Percentiles rank a stretch among this genome's conserved stretches.
phyloP scores from a whole-genome alignment of 2,797 vertebrate species.

The Coreius guichenoti region DNA sequence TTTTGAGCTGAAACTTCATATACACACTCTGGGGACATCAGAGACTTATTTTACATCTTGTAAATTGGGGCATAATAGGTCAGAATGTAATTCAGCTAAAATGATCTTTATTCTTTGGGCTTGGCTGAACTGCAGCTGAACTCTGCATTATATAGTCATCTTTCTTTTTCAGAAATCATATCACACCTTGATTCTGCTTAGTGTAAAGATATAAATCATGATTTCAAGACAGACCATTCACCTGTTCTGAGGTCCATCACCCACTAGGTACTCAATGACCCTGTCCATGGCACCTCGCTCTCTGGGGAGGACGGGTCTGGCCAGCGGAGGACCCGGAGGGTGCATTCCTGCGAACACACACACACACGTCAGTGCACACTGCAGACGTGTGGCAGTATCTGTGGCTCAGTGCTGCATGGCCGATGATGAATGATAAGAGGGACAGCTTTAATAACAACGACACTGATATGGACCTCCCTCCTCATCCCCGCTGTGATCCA shows the following conservation, averaged over 20 bases:
- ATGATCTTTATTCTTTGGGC: background rate
- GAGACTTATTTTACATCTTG: too few relatives aligned
- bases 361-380: conserved; percentile 44
- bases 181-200: conserved; percentile 3
- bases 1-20: too few relatives aligned
- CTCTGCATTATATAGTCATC: conserved; percentile 10
- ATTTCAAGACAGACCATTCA: conserved; percentile 66
- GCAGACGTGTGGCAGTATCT: conserved; percentile 2
- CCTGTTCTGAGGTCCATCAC: conserved; percentile 99
- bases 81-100: background rate
- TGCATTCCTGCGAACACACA: conserved; percentile 85
- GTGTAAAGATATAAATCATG: conserved; percentile 44
- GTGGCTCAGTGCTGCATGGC: conserved; percentile 56
- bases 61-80: too few relatives aligned
- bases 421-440: conserved; percentile 69
- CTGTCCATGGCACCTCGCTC: conserved; percentile 92
- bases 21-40: too few relatives aligned
- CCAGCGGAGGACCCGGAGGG: conserved; percentile 95
- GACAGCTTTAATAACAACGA: conserved; percentile 78
- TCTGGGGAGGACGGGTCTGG: conserved; percentile 91
- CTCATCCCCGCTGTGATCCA: conserved; percentile 85
- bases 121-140: background rate
- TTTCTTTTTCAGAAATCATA: conserved; percentile 14
- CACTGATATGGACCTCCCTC: conserved; percentile 76
- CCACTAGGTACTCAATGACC: conserved; percentile 96